Evolutionary conservation across 2,113 vertebrate genomes (phyloP), one percentile per base, ranked within the genome.

Genomic region (Sminthopsis crassicaudata): DNA sequence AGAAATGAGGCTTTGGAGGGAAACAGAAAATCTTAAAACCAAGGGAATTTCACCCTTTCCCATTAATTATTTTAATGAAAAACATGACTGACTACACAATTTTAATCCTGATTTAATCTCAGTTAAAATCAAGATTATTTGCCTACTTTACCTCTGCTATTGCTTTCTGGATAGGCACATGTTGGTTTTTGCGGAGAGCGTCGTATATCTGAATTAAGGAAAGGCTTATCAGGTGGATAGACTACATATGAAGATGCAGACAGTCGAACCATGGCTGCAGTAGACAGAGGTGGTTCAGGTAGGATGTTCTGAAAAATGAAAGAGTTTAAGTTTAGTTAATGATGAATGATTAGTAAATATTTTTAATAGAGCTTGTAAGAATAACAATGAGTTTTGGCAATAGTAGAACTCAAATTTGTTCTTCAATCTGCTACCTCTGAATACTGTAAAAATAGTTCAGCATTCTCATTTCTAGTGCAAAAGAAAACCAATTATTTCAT

Each of bases 101-200:
- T 95, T 91, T 92, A 93, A 93, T 11, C 36, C 92, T 26, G 23
- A 14, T 67, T 16, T 52, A 91, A 95, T 92, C 54, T 51, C 10
- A 93, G 67, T 88, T 24, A 48, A 46, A 19, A 92, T 91, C 48
- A 91, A 30, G n/a, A 95, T 93, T 53, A 8, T 90, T 91, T 91
- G 53, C 30, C 19, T 92, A 91, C 16, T 14, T 98, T 98, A 99
- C 99, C 99, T 99, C 98, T 98, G 93, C 99, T 99, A 98, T 98
- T 99, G 98, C 99, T 99, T 98, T 99, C 99, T 57, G 99, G 99
- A 97, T 99, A 99, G 0, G 99, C 99, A 97, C 98, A 98, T 7
- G 98, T 98, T 53, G 99, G 99, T 92, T 98, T 99, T 97, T 14
- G 96, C 0, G 98, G 97, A 88, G 98, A 98, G 36, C 98, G 98